Evolutionary conservation across 2,888 invertebrate species (phyloP).

Genomic region (Dermolepida albohirtum): DNA sequence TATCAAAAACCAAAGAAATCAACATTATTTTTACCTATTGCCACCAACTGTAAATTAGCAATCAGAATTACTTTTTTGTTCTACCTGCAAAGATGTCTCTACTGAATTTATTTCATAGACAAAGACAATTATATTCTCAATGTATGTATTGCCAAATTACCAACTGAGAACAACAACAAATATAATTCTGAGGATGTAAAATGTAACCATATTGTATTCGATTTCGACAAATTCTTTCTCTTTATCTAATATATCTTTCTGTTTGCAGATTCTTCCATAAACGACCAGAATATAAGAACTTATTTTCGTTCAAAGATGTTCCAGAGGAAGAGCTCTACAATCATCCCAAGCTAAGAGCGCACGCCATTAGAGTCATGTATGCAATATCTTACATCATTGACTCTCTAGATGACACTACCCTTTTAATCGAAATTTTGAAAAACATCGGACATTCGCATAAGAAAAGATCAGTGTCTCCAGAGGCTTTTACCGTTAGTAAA

Average conservation of each 20-base stretch:
- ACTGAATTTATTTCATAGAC: too few relatives aligned
- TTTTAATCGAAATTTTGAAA: conserved; percentile 65
- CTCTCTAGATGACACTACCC: conserved; percentile 66
- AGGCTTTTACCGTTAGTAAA: conserved; percentile 47
- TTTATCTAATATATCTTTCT: background rate
- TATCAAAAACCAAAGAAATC: too few relatives aligned
- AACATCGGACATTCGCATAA: conserved; percentile 57
- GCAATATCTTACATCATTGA: conserved; percentile 67
- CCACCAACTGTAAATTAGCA: too few relatives aligned
- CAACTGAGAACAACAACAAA: too few relatives aligned
- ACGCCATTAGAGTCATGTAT: conserved; percentile 66
- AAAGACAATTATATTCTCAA: too few relatives aligned
- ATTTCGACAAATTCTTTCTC: too few relatives aligned
- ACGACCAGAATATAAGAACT: conserved; percentile 65
- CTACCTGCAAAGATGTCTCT: too few relatives aligned
- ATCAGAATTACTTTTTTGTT: too few relatives aligned
- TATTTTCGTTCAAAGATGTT: conserved; percentile 66
- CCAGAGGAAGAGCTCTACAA: conserved; percentile 63
- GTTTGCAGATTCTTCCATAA: conserved; percentile 65
- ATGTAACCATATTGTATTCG: too few relatives aligned
- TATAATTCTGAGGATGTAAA: too few relatives aligned
- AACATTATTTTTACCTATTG: too few relatives aligned
- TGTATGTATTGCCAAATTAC: too few relatives aligned
- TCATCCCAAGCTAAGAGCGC: conserved; percentile 68
- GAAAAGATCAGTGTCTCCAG: conserved; percentile 45